Conservation (phyloP, 1,140 invertebrate species). For the Cecropterus lyciades region DNA sequence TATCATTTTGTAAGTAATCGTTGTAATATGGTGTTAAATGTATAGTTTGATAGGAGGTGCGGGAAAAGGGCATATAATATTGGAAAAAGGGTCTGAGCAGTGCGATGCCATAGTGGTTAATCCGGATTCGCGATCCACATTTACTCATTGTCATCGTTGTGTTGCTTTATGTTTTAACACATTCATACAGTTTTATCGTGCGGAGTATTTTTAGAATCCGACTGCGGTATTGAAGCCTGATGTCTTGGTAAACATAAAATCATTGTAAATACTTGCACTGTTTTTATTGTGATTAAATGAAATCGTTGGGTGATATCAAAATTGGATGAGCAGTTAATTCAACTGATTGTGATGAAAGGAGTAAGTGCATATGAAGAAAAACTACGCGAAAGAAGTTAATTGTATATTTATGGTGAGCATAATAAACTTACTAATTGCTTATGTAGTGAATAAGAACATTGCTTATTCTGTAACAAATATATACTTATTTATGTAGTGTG, state of each 20-base stretch:
- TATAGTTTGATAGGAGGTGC: conserved; percentile 4
- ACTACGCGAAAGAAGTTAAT: conserved; percentile 56
- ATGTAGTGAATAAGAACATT: background rate
- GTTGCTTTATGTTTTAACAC: conserved; percentile 76
- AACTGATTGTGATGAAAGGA: conserved; percentile 61
- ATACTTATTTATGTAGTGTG: background rate
- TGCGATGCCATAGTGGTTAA: conserved; percentile 44
- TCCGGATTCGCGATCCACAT: conserved; percentile 71
- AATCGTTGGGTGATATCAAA: conserved; percentile 52
- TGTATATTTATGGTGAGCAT: conserved; percentile 72
- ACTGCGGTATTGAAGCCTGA: conserved; percentile 69
- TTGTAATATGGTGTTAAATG: conserved; percentile 12
- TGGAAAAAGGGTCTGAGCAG: conserved; percentile 30
- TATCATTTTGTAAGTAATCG: conserved; percentile 29
- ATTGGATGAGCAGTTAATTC: conserved; percentile 46
- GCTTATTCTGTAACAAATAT: background rate
- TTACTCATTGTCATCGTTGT: conserved; percentile 75
- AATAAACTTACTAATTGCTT: conserved; percentile 18
- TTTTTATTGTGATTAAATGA: conserved; percentile 64
- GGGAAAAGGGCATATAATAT: conserved; percentile 17
- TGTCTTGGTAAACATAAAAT: conserved; percentile 71
- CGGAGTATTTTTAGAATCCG: conserved; percentile 80
- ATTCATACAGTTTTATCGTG: conserved; percentile 80
- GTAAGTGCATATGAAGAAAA: conserved; percentile 62
- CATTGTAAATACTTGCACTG: conserved; percentile 60